phyloP scores from a whole-genome alignment of 2,113 vertebrate genomes.

The Hyperopisus bebe region DNA sequence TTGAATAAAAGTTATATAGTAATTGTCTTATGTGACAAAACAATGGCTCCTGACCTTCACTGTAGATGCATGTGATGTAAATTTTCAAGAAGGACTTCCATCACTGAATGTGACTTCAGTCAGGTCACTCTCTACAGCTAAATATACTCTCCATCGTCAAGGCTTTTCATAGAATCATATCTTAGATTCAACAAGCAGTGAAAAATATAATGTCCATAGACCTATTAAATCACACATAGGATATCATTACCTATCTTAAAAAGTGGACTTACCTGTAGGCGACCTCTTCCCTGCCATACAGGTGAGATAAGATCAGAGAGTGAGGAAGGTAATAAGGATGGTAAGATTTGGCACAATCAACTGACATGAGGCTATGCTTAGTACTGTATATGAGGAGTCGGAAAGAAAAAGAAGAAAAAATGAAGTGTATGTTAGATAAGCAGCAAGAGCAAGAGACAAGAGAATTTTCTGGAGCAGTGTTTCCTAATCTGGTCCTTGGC shows the following conservation, averaged over 20 bases:
- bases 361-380: neutral
- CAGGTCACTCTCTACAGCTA: neutral
- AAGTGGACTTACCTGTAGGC: neutral
- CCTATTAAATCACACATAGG: neutral
- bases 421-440: neutral
- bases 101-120: neutral
- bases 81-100: neutral
- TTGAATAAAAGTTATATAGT: neutral
- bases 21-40: neutral
- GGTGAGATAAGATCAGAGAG: conserved; percentile 2
- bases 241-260: neutral
- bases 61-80: neutral
- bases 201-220: neutral
- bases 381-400: neutral
- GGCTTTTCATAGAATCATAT: neutral
- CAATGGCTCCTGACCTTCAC: neutral
- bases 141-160: neutral
- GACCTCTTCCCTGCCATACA: neutral
- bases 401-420: neutral
- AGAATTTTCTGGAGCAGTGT: neutral
- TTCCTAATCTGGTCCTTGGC: neutral
- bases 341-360: neutral
- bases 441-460: neutral
- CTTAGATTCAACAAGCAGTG: neutral
- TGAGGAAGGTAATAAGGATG: neutral